phyloP scores from a whole-genome alignment of 2,797 vertebrate genomes.

The Simalia tracyae region DNA sequence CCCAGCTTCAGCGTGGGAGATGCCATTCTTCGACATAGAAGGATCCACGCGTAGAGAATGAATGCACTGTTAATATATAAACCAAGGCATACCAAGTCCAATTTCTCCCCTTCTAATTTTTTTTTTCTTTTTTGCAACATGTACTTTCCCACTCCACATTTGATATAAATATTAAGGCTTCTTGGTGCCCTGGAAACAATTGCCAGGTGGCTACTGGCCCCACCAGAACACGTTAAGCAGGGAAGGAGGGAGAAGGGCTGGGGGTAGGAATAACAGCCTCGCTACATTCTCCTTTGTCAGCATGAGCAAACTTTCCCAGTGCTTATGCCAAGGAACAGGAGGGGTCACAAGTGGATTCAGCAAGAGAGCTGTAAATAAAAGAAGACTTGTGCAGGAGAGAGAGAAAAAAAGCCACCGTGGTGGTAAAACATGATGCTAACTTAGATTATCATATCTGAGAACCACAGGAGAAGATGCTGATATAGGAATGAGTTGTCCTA shows the following conservation, averaged over 20 bases:
- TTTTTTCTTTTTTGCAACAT: background rate
- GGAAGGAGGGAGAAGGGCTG: background rate
- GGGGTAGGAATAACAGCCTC: background rate
- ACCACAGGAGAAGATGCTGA: background rate
- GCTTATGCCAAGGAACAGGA: background rate
- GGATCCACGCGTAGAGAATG: background rate
- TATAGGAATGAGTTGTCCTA: background rate
- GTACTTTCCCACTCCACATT: conserved; percentile 6
- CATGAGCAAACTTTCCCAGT: conserved; percentile 5
- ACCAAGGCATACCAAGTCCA: background rate
- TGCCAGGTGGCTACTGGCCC: background rate
- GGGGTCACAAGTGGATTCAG: background rate
- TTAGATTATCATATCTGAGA: background rate
- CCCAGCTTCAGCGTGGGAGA: background rate
- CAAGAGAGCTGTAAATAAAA: background rate
- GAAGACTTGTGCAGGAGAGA: background rate
- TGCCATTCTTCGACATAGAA: background rate
- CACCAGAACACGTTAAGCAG: fast-evolving
- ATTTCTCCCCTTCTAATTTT: background rate
- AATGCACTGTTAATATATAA: background rate
- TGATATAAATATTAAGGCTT: background rate
- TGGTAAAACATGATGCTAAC: no score
- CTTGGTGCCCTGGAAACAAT: conserved; percentile 32
- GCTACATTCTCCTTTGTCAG: background rate
- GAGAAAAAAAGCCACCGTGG: background rate